Evolutionary conservation across 2,888 invertebrate genomes (phyloP).

Genomic region (Ormia ochracea): DNA sequence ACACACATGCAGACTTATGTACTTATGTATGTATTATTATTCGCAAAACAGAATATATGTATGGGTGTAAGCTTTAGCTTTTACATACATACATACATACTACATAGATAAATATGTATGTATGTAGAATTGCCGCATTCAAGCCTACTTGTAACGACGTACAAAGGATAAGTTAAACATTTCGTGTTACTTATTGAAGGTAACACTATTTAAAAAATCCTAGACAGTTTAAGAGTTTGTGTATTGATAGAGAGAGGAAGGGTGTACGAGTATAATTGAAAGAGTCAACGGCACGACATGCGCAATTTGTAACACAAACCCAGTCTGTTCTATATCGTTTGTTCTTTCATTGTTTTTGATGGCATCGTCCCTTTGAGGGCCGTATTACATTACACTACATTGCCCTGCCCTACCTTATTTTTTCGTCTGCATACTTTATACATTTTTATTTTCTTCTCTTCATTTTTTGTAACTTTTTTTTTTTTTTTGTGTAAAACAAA

Average conservation of each 20-base stretch:
- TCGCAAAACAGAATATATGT: too few relatives aligned
- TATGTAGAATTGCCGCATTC: slow-evolving; percentile 40
- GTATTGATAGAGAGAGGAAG: neutral
- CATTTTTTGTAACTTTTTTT: too few relatives aligned
- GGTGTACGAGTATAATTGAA: slow-evolving; percentile 46
- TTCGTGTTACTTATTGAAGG: slow-evolving; percentile 59
- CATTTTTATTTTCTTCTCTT: neutral
- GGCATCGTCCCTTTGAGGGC: slow-evolving; percentile 62
- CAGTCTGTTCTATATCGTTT: slow-evolving; percentile 71
- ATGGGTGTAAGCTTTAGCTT: too few relatives aligned
- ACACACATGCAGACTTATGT: neutral
- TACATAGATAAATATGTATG: slow-evolving; percentile 4
- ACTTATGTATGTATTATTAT: slow-evolving; percentile 9
- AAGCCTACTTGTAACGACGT: slow-evolving; percentile 36
- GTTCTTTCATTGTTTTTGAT: slow-evolving; percentile 61
- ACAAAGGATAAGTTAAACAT: slow-evolving; percentile 43
- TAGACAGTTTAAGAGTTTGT: slow-evolving; percentile 60
- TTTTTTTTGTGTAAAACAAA: slow-evolving; percentile 41
- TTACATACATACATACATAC: neutral
- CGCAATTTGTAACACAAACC: slow-evolving; percentile 77
- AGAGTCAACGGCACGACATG: slow-evolving; percentile 72
- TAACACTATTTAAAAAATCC: slow-evolving; percentile 60
- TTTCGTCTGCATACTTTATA: slow-evolving; percentile 53
- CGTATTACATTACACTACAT: slow-evolving; percentile 63
- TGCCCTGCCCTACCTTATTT: slow-evolving; percentile 63